Evolutionary conservation across 2,888 invertebrate species (phyloP).

Genomic region (Cabera pusaria): DNA sequence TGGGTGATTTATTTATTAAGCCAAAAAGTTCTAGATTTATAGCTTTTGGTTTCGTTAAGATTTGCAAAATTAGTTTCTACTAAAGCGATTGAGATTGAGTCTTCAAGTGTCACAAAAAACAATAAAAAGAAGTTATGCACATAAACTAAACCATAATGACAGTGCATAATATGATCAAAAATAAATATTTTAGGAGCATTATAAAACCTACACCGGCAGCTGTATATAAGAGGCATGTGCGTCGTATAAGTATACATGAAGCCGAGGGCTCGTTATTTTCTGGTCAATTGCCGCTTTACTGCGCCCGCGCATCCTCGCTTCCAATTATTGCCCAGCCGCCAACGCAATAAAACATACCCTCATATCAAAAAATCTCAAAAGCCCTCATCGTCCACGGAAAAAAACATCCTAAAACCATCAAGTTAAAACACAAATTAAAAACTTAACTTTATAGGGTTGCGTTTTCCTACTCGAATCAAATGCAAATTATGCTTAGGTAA

Average conservation of each 20-base stretch:
- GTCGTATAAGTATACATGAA: slow-evolving; percentile 43
- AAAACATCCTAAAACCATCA: slow-evolving; percentile 23
- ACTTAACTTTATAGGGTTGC: slow-evolving; percentile 14
- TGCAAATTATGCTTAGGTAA: slow-evolving; percentile 82
- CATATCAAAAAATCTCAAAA: slow-evolving; percentile 40
- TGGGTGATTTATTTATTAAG: too few relatives aligned
- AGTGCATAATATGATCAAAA: slow-evolving; percentile 39
- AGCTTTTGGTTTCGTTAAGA: too few relatives aligned
- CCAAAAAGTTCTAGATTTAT: too few relatives aligned
- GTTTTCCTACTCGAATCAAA: slow-evolving; percentile 37
- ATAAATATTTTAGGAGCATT: slow-evolving; percentile 52
- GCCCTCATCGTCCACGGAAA: slow-evolving; percentile 25
- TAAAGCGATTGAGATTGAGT: too few relatives aligned
- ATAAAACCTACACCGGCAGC: slow-evolving; percentile 65
- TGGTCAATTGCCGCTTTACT: slow-evolving; percentile 82
- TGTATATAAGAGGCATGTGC: slow-evolving; percentile 66
- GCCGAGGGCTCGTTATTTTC: slow-evolving; percentile 80
- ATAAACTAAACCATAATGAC: slow-evolving; percentile 13
- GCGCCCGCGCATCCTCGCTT: slow-evolving; percentile 81
- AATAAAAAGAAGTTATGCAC: too few relatives aligned
- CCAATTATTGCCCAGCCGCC: slow-evolving; percentile 81
- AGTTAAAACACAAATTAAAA: slow-evolving; percentile 23
- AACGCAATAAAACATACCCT: slow-evolving; percentile 66
- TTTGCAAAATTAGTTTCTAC: too few relatives aligned
- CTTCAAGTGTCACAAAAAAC: too few relatives aligned